These are phyloP conservation scores for Drosophila subsilvestris DNA, from an alignment of 2,888 invertebrate species.

Conservation along the genomic window DNA sequence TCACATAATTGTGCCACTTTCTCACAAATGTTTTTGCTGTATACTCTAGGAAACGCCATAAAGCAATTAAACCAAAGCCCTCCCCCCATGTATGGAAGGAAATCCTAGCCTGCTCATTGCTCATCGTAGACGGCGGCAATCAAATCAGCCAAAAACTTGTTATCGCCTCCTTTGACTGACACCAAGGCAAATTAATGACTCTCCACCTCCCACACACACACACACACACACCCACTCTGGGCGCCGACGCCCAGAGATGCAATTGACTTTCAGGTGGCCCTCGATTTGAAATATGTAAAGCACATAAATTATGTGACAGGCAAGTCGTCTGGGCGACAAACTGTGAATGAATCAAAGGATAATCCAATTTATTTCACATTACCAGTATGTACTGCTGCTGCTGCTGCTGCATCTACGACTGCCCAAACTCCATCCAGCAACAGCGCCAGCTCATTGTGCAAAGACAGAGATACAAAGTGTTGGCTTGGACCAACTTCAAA, in stretches of 20 bases:
- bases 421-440: slow-evolving; percentile 15
- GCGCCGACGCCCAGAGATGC: slow-evolving; percentile 18
- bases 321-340: slow-evolving; percentile 67
- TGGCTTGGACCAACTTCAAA: slow-evolving; percentile 62
- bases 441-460: slow-evolving; percentile 58
- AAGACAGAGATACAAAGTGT: slow-evolving; percentile 51
- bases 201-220: slow-evolving; percentile 25
- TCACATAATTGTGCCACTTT: neutral
- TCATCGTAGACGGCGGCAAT: slow-evolving; percentile 70
- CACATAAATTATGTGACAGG: slow-evolving; percentile 76
- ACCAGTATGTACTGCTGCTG: slow-evolving; percentile 18
- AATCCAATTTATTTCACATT: slow-evolving; percentile 83
- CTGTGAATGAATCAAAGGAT: slow-evolving; percentile 82
- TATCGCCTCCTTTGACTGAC: slow-evolving; percentile 77
- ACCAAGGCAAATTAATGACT: slow-evolving; percentile 74
- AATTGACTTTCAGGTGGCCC: slow-evolving; percentile 53
- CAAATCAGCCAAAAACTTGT: slow-evolving; percentile 76
- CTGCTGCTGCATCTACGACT: slow-evolving; percentile 30
- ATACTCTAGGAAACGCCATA: neutral
- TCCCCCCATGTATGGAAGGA: neutral
- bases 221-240: neutral
- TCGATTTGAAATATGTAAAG: slow-evolving; percentile 76
- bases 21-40: neutral
- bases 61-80: slow-evolving; percentile 59
- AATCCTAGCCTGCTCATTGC: slow-evolving; percentile 63